A percentile compares a stretch with the other conserved stretches of the same genome.
Evolutionary conservation across 2,113 vertebrate species (phyloP).

Genomic region (Nycticryphes semicollaris): DNA sequence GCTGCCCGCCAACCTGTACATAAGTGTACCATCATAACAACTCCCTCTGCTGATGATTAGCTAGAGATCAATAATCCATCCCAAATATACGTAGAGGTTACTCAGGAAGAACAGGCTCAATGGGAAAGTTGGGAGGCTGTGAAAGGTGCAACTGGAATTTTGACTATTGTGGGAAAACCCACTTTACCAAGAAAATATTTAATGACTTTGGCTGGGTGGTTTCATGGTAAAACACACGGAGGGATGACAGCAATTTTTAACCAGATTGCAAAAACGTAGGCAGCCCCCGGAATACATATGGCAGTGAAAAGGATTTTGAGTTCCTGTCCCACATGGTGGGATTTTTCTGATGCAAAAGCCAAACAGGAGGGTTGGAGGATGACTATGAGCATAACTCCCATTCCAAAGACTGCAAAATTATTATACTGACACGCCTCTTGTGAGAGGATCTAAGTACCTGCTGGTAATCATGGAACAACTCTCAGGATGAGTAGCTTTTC

Average conservation of each 20-base stretch:
- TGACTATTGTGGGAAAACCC: background rate
- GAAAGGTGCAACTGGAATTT: background rate
- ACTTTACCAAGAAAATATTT: background rate
- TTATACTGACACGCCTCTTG: background rate
- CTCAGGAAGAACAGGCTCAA: rapidly evolving
- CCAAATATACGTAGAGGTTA: background rate
- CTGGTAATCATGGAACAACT: background rate
- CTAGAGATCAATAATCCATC: background rate
- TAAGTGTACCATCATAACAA: background rate
- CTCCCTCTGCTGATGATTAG: background rate
- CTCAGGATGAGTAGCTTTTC: background rate
- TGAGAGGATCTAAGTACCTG: background rate
- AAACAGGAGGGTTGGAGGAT: background rate
- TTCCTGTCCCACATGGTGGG: background rate
- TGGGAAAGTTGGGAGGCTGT: background rate
- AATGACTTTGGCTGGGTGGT: background rate
- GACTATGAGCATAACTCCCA: background rate
- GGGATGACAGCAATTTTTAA: background rate
- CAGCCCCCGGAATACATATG: background rate
- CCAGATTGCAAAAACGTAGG: background rate
- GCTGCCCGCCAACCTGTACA: background rate
- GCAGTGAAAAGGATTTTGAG: background rate
- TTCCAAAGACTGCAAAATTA: background rate
- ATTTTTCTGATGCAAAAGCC: background rate
- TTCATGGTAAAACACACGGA: background rate